phyloP scores from a whole-genome alignment of 23 tunicate species.

The Styela plicata region DNA sequence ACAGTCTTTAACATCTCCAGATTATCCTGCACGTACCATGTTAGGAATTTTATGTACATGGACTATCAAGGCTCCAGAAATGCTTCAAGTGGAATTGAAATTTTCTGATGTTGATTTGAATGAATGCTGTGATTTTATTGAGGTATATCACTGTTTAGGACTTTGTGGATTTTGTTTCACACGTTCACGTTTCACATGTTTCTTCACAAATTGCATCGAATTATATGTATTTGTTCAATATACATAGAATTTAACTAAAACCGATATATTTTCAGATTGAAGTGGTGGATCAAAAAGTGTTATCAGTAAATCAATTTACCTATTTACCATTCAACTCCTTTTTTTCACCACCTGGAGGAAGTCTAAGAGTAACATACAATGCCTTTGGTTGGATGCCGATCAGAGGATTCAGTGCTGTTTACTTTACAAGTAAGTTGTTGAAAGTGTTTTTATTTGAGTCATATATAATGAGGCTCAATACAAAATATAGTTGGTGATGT shows the following conservation, averaged over 20 bases:
- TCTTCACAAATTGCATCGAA: too few species aligned
- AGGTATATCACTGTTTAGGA: slow-evolving; percentile 15
- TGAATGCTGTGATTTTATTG: slow-evolving; percentile 50
- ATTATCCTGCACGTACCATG: not conserved
- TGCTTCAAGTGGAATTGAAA: slow-evolving; percentile 9
- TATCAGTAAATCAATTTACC: not conserved
- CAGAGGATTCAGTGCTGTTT: slow-evolving; percentile 10
- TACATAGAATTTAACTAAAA: not conserved
- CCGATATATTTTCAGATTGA: not conserved
- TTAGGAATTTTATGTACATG: slow-evolving; percentile 25
- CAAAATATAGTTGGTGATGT: too few species aligned
- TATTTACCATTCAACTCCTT: not conserved
- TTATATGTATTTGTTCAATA: not conserved
- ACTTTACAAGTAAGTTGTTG: not conserved
- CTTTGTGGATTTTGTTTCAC: not conserved
- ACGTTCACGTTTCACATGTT: not conserved
- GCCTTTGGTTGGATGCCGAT: slow-evolving; percentile 12
- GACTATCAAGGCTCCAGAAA: slow-evolving; percentile 45
- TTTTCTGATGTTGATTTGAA: slow-evolving; percentile 28
- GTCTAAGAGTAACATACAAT: slow-evolving; percentile 2
- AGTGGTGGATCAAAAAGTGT: not conserved
- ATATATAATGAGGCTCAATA: too few species aligned
- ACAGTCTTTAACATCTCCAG: not conserved
- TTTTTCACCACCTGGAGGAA: not conserved
- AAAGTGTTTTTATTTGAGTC: not conserved